Evolutionary conservation across 37 sponge, comb jelly and placozoan species (phyloP).

Genomic region (Hexactinellida sp.): DNA sequence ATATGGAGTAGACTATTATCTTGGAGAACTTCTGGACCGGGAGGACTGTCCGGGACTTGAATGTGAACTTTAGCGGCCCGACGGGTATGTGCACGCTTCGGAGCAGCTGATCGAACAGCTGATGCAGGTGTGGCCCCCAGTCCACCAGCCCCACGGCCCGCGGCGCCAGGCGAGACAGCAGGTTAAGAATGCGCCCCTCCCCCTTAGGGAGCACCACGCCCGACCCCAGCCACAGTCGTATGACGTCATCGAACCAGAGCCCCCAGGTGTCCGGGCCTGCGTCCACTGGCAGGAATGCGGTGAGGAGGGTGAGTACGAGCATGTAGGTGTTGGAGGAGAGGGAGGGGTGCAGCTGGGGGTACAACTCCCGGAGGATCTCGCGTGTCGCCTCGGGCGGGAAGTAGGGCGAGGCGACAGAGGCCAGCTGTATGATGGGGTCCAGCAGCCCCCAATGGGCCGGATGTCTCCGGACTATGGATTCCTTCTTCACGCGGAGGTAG

Average conservation of each 20-base stretch:
- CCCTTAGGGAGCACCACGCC: conserved; percentile 17
- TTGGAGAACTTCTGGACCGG: neutral
- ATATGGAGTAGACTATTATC: neutral
- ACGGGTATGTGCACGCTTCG: conserved; percentile 54
- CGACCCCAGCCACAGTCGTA: conserved; percentile 40
- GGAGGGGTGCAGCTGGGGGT: conserved; percentile 66
- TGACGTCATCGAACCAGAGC: conserved; percentile 81
- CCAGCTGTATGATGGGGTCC: neutral
- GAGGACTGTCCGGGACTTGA: neutral
- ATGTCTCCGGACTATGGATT: neutral
- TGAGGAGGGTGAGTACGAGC: conserved; percentile 28
- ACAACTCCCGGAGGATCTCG: conserved; percentile 84
- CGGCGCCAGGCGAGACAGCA: conserved; percentile 58
- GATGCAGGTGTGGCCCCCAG: conserved; percentile 77
- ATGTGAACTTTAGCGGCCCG: conserved; percentile 26
- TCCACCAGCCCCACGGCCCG: conserved; percentile 59
- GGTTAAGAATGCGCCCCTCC: conserved; percentile 31
- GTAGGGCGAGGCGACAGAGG: conserved; percentile 34
- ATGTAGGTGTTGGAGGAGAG: conserved; percentile 34
- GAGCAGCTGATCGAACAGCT: conserved; percentile 57
- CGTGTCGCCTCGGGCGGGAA: conserved; percentile 71
- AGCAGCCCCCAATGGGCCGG: neutral
- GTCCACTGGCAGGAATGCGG: conserved; percentile 57
- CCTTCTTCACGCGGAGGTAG: neutral
- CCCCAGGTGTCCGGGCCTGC: conserved; percentile 31